phyloP scores from a whole-genome alignment of 1,140 invertebrate species.

The Atta cephalotes region DNA sequence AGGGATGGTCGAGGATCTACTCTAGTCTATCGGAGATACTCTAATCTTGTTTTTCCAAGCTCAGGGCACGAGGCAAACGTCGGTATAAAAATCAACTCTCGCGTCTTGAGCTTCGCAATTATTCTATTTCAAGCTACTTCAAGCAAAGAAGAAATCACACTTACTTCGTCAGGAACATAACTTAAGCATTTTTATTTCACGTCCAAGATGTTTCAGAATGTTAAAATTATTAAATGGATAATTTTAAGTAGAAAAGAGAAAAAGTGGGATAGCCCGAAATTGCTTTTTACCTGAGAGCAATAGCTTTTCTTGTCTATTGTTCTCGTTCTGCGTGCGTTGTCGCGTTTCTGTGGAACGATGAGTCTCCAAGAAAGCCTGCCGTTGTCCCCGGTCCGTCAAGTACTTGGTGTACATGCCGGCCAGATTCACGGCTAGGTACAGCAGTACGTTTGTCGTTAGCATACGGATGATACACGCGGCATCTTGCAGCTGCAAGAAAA shows the following conservation, averaged over 20 bases:
- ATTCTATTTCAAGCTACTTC: neutral
- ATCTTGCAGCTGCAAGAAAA: conserved; percentile 82
- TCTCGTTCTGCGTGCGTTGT: conserved; percentile 96
- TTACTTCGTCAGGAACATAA: neutral
- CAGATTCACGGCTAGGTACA: conserved; percentile 96
- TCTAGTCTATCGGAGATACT: neutral
- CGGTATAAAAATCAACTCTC: conserved; percentile 6
- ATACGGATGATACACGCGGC: conserved; percentile 88
- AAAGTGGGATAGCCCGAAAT: neutral
- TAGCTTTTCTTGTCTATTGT: conserved; percentile 97
- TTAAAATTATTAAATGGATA: neutral
- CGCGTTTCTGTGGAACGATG: conserved; percentile 98
- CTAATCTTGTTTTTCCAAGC: neutral
- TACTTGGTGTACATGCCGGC: conserved; percentile 99
- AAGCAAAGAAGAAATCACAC: neutral
- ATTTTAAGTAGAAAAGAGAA: neutral
- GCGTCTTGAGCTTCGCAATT: neutral
- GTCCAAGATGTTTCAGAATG: neutral
- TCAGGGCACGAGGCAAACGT: neutral
- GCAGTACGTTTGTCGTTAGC: conserved; percentile 91
- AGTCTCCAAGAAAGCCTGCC: conserved; percentile 98
- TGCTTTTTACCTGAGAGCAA: conserved; percentile 91
- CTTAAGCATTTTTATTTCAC: neutral
- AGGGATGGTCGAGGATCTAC: neutral
- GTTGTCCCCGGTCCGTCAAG: conserved; percentile 96